Evolutionary conservation across 2,113 vertebrate species (phyloP).

Genomic region (Psophia crepitans): DNA sequence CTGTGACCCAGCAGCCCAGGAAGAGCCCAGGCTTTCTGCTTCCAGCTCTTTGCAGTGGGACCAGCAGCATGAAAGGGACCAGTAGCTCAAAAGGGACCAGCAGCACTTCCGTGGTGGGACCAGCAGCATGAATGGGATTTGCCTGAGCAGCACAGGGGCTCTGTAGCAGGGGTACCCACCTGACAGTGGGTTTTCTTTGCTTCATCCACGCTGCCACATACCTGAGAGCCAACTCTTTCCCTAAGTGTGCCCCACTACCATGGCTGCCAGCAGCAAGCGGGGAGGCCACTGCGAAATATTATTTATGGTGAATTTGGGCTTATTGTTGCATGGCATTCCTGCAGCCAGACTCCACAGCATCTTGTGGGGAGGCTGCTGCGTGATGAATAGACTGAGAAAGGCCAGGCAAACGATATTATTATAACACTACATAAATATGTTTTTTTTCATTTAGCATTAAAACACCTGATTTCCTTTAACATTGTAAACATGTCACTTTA

Average conservation of each 20-base stretch:
- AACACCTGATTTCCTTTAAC: conserved; percentile 76
- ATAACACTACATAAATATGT: conserved; percentile 76
- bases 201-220: background rate
- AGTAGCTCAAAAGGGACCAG: background rate
- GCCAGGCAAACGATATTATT: conserved; percentile 61
- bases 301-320: conserved; percentile 52
- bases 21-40: background rate
- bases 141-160: background rate
- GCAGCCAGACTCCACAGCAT: conserved; percentile 19
- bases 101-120: background rate
- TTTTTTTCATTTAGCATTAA: conserved; percentile 69
- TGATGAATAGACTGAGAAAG: conserved; percentile 74
- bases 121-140: background rate
- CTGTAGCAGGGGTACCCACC: background rate
- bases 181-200: background rate
- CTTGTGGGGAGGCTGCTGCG: conserved; percentile 26
- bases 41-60: background rate
- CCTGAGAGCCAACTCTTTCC: background rate
- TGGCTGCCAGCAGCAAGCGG: background rate
- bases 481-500: conserved; percentile 71
- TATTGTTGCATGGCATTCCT: conserved; percentile 34
- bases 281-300: background rate
- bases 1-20: background rate
- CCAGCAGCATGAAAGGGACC: background rate
- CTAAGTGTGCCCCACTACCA: background rate